Evolutionary conservation across 2,888 invertebrate species (phyloP), one percentile per base, ranked within the genome.

Genomic region (Stomorhina lunata): DNA sequence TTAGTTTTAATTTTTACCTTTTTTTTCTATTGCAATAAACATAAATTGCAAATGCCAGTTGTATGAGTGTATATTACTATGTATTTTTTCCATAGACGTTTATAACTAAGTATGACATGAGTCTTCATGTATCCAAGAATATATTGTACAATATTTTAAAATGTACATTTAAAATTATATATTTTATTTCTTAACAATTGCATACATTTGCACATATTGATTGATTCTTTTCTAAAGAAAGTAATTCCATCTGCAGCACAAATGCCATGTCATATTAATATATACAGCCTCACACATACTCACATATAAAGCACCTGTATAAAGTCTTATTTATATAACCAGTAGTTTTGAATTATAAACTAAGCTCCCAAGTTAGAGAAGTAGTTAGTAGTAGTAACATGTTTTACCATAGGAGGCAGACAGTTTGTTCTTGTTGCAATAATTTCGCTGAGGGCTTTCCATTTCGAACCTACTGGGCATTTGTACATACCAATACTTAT

Each of bases 161-260:
- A 69, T 61, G 22, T 37, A 3, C 22, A 59, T 37, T 34, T 20
- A 10, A 22, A 17, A 20, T 12, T 59, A n/a, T n/a, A n/a, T n/a
- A n/a, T n/a, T n/a, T n/a, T n/a, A 53, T 43, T 61, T 50, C 25
- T 6, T 50, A 50, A 68, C 66, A 73, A 80, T 40, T 68, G 72
- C 66, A 32, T 29, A 69, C 45, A 48, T 69, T 73, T 68, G 68
- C 68, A 80, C 61, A 68, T 69, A 63, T 73, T 59, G 72, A 80
- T 73, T 71, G 76, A 69, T 69, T 71, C 27, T 53, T 57, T 76
- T 69, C 17, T 37, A 48, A 71, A 59, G 55, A 71, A 80, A 57
- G 10, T 71, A 71, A 76, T 76, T 69, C n/a, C 48, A 59, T 61
- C 34, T 53, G 25, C 50, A 59, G n/a, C 32, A 73, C 15, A 71